phyloP scores from a whole-genome alignment of 1,140 invertebrate species.

The Cheumatopsyche charites region DNA sequence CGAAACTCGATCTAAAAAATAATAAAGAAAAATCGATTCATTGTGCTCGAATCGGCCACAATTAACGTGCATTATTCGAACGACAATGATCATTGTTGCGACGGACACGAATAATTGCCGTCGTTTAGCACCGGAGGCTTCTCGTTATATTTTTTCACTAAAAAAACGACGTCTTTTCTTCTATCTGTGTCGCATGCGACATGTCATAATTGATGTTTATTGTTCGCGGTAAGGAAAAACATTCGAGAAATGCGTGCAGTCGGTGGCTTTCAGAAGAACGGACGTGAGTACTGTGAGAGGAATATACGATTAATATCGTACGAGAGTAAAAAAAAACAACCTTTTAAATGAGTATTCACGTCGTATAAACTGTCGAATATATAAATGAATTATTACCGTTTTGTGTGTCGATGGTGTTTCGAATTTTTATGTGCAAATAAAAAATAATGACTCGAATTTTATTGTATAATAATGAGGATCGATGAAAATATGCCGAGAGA shows the following conservation, averaged over 20 bases:
- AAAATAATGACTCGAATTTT: too few relatives aligned
- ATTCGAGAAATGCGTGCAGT: slow-evolving; percentile 4
- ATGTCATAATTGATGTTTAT: slow-evolving; percentile 10
- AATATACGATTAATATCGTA: slow-evolving; percentile 10
- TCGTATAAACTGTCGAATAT: neutral
- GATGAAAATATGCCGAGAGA: too few relatives aligned
- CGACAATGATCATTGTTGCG: slow-evolving; percentile 18
- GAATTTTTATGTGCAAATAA: too few relatives aligned
- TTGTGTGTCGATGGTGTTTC: too few relatives aligned
- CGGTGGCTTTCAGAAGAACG: slow-evolving; percentile 12
- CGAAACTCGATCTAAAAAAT: too few relatives aligned
- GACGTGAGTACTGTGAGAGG: neutral
- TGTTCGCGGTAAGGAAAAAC: slow-evolving; percentile 4
- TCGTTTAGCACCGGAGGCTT: neutral
- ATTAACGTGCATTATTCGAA: slow-evolving; percentile 9
- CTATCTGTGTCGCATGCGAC: too few relatives aligned
- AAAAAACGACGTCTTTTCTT: too few relatives aligned
- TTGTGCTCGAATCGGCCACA: slow-evolving; percentile 2
- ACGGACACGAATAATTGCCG: slow-evolving; percentile 8
- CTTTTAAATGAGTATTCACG: neutral
- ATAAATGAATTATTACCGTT: neutral
- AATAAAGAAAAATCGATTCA: too few relatives aligned
- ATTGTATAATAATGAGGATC: too few relatives aligned
- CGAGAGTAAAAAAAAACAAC: neutral
- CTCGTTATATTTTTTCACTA: too few relatives aligned